These are phyloP conservation scores for Drosophila pseudotalamancana DNA, from an alignment of 2,888 invertebrate genomes.

Conservation along the genomic window DNA sequence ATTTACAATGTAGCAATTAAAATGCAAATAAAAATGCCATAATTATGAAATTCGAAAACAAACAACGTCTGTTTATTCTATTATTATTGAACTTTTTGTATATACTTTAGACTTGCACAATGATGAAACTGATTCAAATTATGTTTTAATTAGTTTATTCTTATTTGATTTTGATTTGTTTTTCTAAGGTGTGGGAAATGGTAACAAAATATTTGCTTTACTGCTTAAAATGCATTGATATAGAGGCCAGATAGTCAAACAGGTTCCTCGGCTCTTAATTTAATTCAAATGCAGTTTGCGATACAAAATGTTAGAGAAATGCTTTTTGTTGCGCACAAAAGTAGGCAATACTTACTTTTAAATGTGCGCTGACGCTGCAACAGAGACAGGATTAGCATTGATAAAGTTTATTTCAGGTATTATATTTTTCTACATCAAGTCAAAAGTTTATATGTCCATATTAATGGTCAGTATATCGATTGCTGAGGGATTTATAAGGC, in stretches of 20 bases:
- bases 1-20: slow-evolving; percentile 77
- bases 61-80: neutral
- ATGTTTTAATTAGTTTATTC: slow-evolving; percentile 1
- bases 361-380: no score
- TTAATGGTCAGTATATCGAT: no score
- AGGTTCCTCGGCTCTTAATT: no score
- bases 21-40: slow-evolving; percentile 78
- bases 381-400: no score
- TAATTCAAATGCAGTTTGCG: neutral
- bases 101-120: slow-evolving; percentile 4
- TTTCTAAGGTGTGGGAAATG: no score
- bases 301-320: neutral
- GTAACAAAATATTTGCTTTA: neutral
- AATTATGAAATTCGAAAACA: slow-evolving; percentile 75
- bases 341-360: slow-evolving; percentile 23
- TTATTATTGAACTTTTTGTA: neutral
- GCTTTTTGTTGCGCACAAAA: slow-evolving; percentile 15
- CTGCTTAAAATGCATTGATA: neutral
- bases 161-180: no score
- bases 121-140: slow-evolving; percentile 9
- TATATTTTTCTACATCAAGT: no score
- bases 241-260: no score
- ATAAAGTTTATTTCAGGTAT: no score
- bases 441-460: no score
- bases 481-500: no score